Evolutionary conservation across 2,113 vertebrate genomes (phyloP), one percentile per base, ranked within the genome.

Genomic region (Etheostoma spectabile): DNA sequence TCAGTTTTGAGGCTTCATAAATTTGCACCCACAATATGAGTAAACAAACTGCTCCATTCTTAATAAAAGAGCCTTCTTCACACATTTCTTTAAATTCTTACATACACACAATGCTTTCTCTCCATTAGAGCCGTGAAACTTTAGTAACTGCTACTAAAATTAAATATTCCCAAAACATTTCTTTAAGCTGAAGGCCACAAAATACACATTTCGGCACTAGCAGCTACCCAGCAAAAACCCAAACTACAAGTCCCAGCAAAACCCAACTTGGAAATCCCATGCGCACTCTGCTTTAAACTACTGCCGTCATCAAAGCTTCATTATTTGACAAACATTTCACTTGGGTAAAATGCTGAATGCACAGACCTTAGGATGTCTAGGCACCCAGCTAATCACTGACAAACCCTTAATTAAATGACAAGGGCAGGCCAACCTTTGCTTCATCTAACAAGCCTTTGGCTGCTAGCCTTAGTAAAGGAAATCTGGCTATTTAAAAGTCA

Each of bases 391-490:
- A 55, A 76, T 87, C 76, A 86, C 52, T 76, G 72, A 79, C 67
- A 77, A 66, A 42, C 55, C 46, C 52, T 84, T 15, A 24, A 76
- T 83, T 78, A 83, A 30, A 85, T 65, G 78, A 89, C 79, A 84
- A 81, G 83, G 74, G 69, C 78, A 75, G 24, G 66, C 79, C 70
- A 80, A 74, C 60, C 66, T 89, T 81, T 68, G 27, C 48, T 75
- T 79, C 56, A 89, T 79, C 59, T 81, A 79, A 83, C 59, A 77
- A 81, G 80, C 79, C 70, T 88, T 89, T 88, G 90, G 91, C 89
- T 67, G 67, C 64, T 59, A 86, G 86, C 80, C 83, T 80, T 75
- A 67, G 24, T 76, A 63, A 74, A 73, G 53, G 67, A 88, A 83
- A 81, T 83, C 59, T 82, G 74, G 74, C 84, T 82, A 87, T 79